Conservation (phyloP, 2,797 vertebrate genomes). For the Limnodromus scolopaceus region DNA sequence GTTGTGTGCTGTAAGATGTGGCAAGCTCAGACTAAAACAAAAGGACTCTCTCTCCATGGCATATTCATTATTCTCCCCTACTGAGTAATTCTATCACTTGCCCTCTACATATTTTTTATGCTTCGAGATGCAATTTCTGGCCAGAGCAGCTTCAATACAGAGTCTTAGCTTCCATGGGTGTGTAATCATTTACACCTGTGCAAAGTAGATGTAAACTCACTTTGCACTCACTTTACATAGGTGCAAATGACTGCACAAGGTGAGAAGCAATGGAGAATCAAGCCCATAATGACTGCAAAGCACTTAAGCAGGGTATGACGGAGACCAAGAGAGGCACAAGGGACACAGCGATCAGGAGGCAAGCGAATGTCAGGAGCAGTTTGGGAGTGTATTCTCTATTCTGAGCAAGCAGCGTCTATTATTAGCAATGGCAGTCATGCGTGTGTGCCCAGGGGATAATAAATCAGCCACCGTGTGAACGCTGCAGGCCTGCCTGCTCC, state of each 20-base stretch:
- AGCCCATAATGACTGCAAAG: background rate
- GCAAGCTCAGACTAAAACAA: background rate
- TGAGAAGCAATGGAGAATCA: background rate
- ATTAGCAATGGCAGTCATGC: background rate
- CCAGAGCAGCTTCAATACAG: background rate
- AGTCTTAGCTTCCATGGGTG: background rate
- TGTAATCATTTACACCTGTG: constrained; percentile 3
- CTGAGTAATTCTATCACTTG: background rate
- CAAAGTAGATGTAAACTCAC: constrained; percentile 34
- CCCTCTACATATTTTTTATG: background rate
- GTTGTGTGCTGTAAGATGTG: background rate
- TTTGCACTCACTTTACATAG: constrained; percentile 32
- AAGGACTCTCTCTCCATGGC: background rate
- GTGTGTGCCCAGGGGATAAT: background rate
- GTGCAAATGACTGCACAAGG: constrained; percentile 36
- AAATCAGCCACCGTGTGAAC: background rate
- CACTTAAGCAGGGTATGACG: background rate
- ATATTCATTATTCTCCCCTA: background rate
- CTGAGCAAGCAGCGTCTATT: background rate
- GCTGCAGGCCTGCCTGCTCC: background rate
- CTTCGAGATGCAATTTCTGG: background rate
- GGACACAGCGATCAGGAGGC: background rate
- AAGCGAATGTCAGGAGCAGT: background rate
- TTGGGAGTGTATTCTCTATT: background rate
- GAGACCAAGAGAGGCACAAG: background rate